Percentiles rank a stretch among this genome's conserved stretches.
Conservation (phyloP, 2,113 vertebrate species). For the Chlamydotis undulata region DNA sequence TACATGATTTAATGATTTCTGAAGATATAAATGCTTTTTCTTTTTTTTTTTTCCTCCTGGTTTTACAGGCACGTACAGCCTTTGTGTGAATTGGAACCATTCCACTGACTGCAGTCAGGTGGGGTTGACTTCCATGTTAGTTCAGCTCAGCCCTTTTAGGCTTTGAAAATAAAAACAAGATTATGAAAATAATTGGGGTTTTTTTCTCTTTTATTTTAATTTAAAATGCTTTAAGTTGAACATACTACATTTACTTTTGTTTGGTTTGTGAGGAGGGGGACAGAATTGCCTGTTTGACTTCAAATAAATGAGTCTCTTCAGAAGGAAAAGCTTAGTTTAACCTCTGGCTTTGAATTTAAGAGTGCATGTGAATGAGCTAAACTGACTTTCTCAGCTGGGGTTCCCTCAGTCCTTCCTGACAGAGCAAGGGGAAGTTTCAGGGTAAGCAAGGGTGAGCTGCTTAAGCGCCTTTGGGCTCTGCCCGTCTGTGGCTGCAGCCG, state of each 20-base stretch:
- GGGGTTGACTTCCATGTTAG: neutral
- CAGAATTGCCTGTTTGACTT: neutral
- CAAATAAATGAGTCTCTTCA: neutral
- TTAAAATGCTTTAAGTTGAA: neutral
- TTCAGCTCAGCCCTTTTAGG: neutral
- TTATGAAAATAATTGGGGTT: neutral
- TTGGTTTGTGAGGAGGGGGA: neutral
- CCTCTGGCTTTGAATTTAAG: neutral
- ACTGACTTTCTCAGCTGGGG: neutral
- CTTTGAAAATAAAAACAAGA: neutral
- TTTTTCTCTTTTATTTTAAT: neutral
- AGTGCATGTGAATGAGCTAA: neutral
- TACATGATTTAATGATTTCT: neutral
- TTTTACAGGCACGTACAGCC: neutral
- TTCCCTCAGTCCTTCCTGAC: neutral
- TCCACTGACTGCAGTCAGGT: neutral
- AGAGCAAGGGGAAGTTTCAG: neutral
- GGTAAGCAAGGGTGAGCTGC: neutral
- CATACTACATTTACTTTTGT: neutral
- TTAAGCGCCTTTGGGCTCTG: neutral
- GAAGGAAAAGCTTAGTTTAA: neutral
- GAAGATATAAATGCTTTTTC: neutral
- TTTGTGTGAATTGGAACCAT: neutral
- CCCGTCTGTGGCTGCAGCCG: fast-evolving
- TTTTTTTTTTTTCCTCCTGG: fast-evolving